A percentile compares a stretch with the other conserved stretches of the same genome.
Evolutionary conservation across 1,140 invertebrate genomes (phyloP).

Genomic region (Ooceraea biroi): DNA sequence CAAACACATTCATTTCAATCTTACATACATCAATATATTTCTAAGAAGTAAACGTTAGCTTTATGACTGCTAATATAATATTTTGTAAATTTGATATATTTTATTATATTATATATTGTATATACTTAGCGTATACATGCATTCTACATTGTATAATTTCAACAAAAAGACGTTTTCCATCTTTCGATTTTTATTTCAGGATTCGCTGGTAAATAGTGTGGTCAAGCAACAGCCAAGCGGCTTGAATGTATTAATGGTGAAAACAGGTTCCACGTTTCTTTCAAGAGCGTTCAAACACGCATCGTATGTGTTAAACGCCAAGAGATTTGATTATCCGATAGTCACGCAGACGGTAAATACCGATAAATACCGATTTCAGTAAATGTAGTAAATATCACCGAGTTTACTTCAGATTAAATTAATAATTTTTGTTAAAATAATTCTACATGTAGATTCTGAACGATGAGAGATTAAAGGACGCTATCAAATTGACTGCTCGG

Average conservation of each 20-base stretch:
- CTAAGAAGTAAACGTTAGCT: neutral
- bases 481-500: conserved; percentile 88
- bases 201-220: conserved; percentile 87
- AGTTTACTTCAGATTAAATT: too few relatives aligned
- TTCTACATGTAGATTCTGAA: conserved; percentile 87
- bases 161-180: conserved; percentile 6
- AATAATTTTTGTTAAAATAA: neutral
- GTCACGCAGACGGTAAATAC: conserved; percentile 88
- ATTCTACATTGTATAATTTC: neutral
- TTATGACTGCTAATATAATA: neutral
- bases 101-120: neutral
- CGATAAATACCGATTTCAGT: conserved; percentile 79
- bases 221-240: conserved; percentile 85
- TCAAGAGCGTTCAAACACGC: conserved; percentile 88
- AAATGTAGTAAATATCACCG: too few relatives aligned
- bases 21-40: neutral
- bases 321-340: conserved; percentile 88
- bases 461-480: conserved; percentile 90
- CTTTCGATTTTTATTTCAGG: conserved; percentile 83
- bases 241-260: conserved; percentile 89
- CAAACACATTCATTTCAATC: neutral
- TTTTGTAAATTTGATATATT: neutral
- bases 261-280: conserved; percentile 86
- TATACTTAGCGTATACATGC: neutral
- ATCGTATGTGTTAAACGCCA: conserved; percentile 87